Base-by-base conservation (phyloP, 2,888 invertebrate species). In the Luffia ferchaultella region DNA sequence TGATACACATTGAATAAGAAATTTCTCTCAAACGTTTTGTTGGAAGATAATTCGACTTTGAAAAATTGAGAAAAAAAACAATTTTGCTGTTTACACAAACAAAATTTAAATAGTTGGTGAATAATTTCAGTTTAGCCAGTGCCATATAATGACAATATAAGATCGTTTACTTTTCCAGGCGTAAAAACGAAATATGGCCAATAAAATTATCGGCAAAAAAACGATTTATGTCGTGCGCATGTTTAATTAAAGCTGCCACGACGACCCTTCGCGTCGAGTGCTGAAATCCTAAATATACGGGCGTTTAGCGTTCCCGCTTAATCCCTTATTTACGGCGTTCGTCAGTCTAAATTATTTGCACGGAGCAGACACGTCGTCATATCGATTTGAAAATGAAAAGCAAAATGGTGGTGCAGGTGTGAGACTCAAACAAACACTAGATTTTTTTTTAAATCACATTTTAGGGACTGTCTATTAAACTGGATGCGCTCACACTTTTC, bases 271-370 rank as follows among this genome's bases (percentile, higher is more conserved):
- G 30, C 30, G 30, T 7, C 30, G n/a, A 7, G 30, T 12, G 30
- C 30, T 12, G 30, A 54, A 73, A 72, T 67, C 69, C 72, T 67
- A 70, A 76, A 76, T 76, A 73, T 70, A 72, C 72, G 69, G 60
- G 65, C 64, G 68, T 76, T 76, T 68, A 72, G 68, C 67, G 62
- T 67, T 64, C 59, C 59, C 64, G 54, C 61, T 66, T 71, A 73
- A 74, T 73, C 74, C 72, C 62, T 67, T 73, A 73, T 75, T 74
- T 70, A 71, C 70, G 66, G 61, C 56, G 64, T 68, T 68, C 71
- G 68, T 69, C 70, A 68, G 67, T 67, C 61, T 71, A 75, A 76
- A 78, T 76, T 74, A 76, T 76, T 70, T 71, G 67, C 65, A 58
- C 62, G 64, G 58, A 54, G 57, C 69, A 70, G 68, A 73, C 76